Base-by-base conservation (phyloP, 2,797 vertebrate genomes). In the Sebastes matsubarae region DNA sequence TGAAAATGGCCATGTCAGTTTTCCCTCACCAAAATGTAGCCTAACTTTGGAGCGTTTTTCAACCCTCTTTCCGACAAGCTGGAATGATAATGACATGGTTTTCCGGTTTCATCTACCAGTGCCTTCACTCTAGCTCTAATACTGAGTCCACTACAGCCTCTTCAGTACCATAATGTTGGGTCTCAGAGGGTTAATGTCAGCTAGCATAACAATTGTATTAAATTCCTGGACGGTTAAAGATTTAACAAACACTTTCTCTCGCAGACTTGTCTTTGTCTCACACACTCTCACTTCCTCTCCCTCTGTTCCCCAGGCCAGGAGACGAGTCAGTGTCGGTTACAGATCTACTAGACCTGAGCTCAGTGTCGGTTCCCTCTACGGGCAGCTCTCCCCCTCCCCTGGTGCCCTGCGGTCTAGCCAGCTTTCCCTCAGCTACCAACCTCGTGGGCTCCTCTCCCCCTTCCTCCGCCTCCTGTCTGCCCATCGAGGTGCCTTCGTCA, bases 271-370 rank as follows among this genome's bases (percentile, higher is more conserved):
- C 29, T 66, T 8, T 66, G 8, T 69, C 25, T 74, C 52, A 25
- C 27, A 54, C 60, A 16, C 54, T 80, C 64, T 76, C 38, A n/a
- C 63, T 71, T 71, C 24, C 61, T 72, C 46, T 76, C 24, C 24
- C 22, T 75, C 74, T 57, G 8, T 77, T 52, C 61, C 7, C 3
- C 88, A 98, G 97, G 80, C 96, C 94, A 16, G 94, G 94, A 60
- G 97, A 97, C 25, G 97, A 98, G 25, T 95, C 94, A 0, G 88
- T 96, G 72, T 96, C 95, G 0, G 94, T 97, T 69, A 95, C 95
- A 5, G 97, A 98, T 50, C 93, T 96, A 27, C 90, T 97, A 1
- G 97, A 97, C 80, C 92, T 97, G 69, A 94, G 94, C 89, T 95
- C 95, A 0, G 96, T 96, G 75, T 93, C 96, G 3, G 85, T 95